These are phyloP conservation scores for Automeris io DNA, from an alignment of 2,888 invertebrate species.

Conservation along the genomic window DNA sequence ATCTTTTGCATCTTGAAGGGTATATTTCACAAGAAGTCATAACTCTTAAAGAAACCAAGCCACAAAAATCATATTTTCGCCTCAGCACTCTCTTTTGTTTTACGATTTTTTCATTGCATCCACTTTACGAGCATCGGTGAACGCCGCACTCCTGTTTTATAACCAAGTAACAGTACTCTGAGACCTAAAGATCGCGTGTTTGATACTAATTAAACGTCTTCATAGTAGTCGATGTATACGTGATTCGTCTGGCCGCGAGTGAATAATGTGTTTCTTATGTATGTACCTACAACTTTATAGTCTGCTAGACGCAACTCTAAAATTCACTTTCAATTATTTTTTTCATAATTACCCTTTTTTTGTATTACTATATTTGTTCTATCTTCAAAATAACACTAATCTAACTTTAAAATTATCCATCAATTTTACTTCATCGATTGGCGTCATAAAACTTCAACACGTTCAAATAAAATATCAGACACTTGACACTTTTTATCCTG, in stretches of 20 bases:
- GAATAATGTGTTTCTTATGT: conserved; percentile 44
- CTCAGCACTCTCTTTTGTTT: conserved; percentile 54
- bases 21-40: conserved; percentile 26
- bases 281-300: conserved; percentile 38
- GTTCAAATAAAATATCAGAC: not conserved
- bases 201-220: conserved; percentile 65
- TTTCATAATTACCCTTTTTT: not conserved
- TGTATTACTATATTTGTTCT: conserved; percentile 2
- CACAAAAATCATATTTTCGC: conserved; percentile 62
- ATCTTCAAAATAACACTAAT: not conserved
- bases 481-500: conserved; percentile 2
- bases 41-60: conserved; percentile 32
- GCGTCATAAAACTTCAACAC: not conserved
- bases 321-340: conserved; percentile 17
- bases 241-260: conserved; percentile 48
- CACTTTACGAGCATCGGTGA: conserved; percentile 61
- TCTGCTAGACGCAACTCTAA: conserved; percentile 18
- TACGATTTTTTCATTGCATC: conserved; percentile 66
- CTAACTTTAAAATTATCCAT: not conserved
- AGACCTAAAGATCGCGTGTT: conserved; percentile 61
- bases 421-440: not conserved
- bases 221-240: conserved; percentile 41
- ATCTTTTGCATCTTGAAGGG: conserved; percentile 10
- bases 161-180: conserved; percentile 45
- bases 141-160: conserved; percentile 55